Evolutionary conservation across 2,888 invertebrate genomes (phyloP).

Genomic region (Chirona hameri): DNA sequence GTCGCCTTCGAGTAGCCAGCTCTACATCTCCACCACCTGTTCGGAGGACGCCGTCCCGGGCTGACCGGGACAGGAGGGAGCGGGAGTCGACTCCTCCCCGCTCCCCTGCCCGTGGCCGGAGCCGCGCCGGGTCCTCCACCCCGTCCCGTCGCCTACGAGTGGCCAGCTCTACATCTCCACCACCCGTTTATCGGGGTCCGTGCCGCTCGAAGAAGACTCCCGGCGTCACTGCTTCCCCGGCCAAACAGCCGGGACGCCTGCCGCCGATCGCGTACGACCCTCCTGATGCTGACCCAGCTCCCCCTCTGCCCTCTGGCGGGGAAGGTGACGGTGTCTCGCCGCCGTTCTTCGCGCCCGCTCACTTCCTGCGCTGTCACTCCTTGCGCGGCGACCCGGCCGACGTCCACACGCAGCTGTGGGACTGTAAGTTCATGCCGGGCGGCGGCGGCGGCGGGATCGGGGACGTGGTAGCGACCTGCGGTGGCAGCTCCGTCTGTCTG

Average conservation of each 20-base stretch:
- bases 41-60: too few species aligned
- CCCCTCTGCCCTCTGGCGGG: too few species aligned
- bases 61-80: too few species aligned
- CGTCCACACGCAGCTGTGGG: slow-evolving; percentile 51
- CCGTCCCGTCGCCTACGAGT: too few species aligned
- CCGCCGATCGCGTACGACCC: neutral
- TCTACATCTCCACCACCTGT: too few species aligned
- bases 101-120: too few species aligned
- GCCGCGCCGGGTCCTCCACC: too few species aligned
- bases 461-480: slow-evolving; percentile 51
- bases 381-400: slow-evolving; percentile 49
- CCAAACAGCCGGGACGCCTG: neutral
- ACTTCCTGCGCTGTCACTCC: slow-evolving; percentile 51
- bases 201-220: neutral
- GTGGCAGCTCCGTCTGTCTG: slow-evolving; percentile 52
- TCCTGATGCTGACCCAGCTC: neutral
- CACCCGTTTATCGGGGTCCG: too few species aligned
- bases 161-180: too few species aligned
- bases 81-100: too few species aligned
- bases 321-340: neutral
- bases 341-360: slow-evolving; percentile 34
- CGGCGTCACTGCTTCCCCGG: neutral
- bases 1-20: too few species aligned
- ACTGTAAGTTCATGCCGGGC: slow-evolving; percentile 51
- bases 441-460: slow-evolving; percentile 36